Evolutionary conservation across 2,113 vertebrate genomes (phyloP).

Genomic region (Semicossyphus pulcher): DNA sequence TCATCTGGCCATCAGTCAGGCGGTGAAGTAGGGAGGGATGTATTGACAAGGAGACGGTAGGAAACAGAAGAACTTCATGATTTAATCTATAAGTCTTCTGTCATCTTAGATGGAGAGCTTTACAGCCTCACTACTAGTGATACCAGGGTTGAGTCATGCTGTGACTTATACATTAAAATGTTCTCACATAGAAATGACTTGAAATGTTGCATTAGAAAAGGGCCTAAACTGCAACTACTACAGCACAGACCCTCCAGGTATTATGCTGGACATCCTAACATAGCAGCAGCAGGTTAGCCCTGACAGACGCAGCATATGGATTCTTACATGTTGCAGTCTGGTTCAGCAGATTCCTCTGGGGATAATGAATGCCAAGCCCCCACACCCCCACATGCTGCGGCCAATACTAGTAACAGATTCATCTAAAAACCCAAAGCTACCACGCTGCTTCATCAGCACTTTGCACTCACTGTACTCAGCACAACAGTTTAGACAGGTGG

Average conservation of each 20-base stretch:
- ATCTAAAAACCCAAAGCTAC: constrained; percentile 29
- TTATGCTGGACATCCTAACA: no score
- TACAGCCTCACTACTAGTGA: constrained; percentile 1
- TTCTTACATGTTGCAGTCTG: constrained; percentile 56
- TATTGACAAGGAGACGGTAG: constrained; percentile 22
- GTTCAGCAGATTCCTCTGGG: constrained; percentile 50
- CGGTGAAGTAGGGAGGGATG: background rate
- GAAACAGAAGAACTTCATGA: background rate
- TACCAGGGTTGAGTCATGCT: constrained; percentile 15
- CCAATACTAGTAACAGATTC: constrained; percentile 22
- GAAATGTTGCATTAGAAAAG: background rate
- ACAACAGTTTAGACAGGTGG: constrained; percentile 7
- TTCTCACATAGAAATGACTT: background rate
- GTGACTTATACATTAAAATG: background rate
- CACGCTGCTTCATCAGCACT: constrained; percentile 28
- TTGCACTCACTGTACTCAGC: constrained; percentile 10
- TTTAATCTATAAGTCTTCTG: constrained; percentile 5
- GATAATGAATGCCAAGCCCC: constrained; percentile 43
- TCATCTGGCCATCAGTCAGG: constrained; percentile 32
- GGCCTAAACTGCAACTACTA: background rate
- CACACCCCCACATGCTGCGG: background rate
- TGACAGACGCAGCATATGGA: constrained; percentile 54
- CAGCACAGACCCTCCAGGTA: background rate
- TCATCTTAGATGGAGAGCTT: constrained; percentile 18
- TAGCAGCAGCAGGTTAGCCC: constrained; percentile 32